A percentile compares a stretch with the other conserved stretches of the same genome.
phyloP scores from a whole-genome alignment of 1,140 invertebrate species.

The Phymastichus coffea region DNA sequence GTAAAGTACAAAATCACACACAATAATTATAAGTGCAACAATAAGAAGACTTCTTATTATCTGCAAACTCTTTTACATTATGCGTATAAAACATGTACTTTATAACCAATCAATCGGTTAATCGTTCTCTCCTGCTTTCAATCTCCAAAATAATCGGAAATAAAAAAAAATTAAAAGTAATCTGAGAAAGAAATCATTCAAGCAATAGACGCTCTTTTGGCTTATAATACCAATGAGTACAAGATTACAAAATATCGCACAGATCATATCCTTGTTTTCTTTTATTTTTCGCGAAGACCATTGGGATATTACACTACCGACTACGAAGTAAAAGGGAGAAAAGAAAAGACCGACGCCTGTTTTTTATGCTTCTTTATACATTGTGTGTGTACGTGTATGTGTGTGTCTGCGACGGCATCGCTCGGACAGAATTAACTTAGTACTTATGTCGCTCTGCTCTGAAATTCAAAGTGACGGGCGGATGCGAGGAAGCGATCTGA shows the following conservation, averaged over 20 bases:
- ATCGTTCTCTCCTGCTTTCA: conserved; percentile 23
- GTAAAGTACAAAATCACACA: not conserved
- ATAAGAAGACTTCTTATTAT: conserved; percentile 32
- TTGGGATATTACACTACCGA: too few relatives aligned
- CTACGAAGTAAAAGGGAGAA: too few relatives aligned
- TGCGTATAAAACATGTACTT: conserved; percentile 42
- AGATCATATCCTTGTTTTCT: too few relatives aligned
- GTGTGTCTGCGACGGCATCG: too few relatives aligned
- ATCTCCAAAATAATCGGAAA: conserved; percentile 17
- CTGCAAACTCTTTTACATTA: conserved; percentile 39
- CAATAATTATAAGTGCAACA: conserved; percentile 5
- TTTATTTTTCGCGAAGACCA: too few relatives aligned
- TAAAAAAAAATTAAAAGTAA: conserved; percentile 13
- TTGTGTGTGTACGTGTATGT: too few relatives aligned
- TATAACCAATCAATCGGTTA: conserved; percentile 29
- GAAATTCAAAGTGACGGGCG: conserved; percentile 19
- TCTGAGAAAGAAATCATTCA: conserved; percentile 13
- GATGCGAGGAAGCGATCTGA: conserved; percentile 18
- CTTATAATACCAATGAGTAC: conserved; percentile 28
- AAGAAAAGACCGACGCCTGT: too few relatives aligned
- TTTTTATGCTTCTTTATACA: too few relatives aligned
- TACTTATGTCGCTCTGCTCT: conserved; percentile 19
- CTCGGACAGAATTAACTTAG: conserved; percentile 10
- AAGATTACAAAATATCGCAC: conserved; percentile 23
- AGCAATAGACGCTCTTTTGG: conserved; percentile 15